phyloP scores from a whole-genome alignment of 2,113 vertebrate genomes.

The Polypterus bichir region DNA sequence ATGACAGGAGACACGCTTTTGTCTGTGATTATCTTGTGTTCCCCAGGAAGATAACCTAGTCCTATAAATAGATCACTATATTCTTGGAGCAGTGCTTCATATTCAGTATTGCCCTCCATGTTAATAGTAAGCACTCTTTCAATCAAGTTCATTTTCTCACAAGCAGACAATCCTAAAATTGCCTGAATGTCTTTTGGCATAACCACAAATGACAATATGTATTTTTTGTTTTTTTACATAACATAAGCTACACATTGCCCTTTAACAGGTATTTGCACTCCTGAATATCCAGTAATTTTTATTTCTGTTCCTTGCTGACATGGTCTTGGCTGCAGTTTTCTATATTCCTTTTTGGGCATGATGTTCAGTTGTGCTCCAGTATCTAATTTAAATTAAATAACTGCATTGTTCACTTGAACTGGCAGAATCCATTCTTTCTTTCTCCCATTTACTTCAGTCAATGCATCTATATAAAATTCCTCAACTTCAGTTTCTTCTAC shows the following conservation, averaged over 20 bases:
- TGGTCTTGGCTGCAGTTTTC: too few species aligned
- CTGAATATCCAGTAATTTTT: background rate
- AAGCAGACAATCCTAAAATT: slow-evolving; percentile 8
- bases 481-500: background rate
- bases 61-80: too few species aligned
- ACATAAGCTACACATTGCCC: slow-evolving; percentile 3
- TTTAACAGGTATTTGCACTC: background rate
- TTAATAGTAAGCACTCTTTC: too few species aligned
- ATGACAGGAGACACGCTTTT: too few species aligned
- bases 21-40: too few species aligned
- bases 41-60: too few species aligned
- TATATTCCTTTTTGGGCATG: background rate
- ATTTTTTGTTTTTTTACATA: background rate
- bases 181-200: slow-evolving; percentile 12
- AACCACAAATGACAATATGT: background rate
- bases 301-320: background rate
- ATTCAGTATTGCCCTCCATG: too few species aligned
- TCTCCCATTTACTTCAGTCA: background rate
- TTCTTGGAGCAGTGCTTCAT: too few species aligned
- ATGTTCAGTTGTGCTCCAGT: background rate
- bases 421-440: background rate
- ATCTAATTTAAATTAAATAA: background rate
- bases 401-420: background rate
- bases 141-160: slow-evolving; percentile 4
- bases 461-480: slow-evolving; percentile 3